A percentile compares a stretch with the other conserved stretches of the same genome.
These are phyloP conservation scores for Heliconius hortense DNA, from an alignment of 2,888 invertebrate species.

Conservation along the genomic window DNA sequence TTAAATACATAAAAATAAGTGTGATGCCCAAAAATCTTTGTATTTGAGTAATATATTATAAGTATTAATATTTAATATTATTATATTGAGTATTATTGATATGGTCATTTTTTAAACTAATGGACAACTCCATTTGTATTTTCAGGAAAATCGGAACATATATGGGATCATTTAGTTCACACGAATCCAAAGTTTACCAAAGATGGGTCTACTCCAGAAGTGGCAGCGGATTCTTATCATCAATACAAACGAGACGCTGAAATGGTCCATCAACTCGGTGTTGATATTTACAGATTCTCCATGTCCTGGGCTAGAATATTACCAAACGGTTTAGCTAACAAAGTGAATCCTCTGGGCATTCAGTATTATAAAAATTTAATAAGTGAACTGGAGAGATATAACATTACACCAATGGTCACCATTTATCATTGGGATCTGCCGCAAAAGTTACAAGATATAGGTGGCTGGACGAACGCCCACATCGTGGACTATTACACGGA, in stretches of 20 bases:
- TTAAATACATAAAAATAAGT: too few species aligned
- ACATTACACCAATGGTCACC: conserved; percentile 87
- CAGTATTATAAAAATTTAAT: conserved; percentile 90
- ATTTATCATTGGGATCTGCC: conserved; percentile 89
- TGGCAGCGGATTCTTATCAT: conserved; percentile 87
- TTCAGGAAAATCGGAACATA: conserved; percentile 84
- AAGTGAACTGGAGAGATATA: conserved; percentile 84
- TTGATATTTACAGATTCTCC: conserved; percentile 87
- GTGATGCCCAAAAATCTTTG: background rate
- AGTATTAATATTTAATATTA: background rate
- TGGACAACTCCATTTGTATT: conserved; percentile 32
- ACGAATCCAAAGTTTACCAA: conserved; percentile 75
- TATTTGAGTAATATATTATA: background rate
- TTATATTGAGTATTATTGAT: too few species aligned
- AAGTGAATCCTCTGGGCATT: conserved; percentile 86
- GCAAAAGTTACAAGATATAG: conserved; percentile 83
- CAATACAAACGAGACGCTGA: conserved; percentile 84
- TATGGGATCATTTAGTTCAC: conserved; percentile 83
- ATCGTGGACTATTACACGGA: conserved; percentile 85
- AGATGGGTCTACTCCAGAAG: conserved; percentile 83
- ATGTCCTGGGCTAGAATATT: conserved; percentile 89
- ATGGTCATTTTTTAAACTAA: background rate
- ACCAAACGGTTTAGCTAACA: conserved; percentile 85
- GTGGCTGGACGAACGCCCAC: conserved; percentile 86
- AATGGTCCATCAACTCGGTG: conserved; percentile 83